Percentiles rank a stretch among this genome's conserved stretches.
These are phyloP conservation scores for Oligia strigilis DNA, from an alignment of 2,888 invertebrate species.

Conservation along the genomic window DNA sequence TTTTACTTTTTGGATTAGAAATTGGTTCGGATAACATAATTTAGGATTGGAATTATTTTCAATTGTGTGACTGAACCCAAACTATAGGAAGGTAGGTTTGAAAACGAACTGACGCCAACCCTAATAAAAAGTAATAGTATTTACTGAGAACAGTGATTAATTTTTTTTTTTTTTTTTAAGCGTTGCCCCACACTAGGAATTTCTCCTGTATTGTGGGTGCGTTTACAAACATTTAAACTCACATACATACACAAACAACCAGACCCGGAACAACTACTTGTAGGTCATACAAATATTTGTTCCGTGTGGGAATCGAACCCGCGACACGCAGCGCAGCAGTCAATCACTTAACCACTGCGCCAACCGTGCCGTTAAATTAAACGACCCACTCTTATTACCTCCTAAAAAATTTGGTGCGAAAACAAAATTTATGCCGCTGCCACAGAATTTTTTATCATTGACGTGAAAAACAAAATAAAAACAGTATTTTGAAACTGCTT, in stretches of 20 bases:
- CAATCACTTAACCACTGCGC: too few relatives aligned
- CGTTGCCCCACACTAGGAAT: too few relatives aligned
- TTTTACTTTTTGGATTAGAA: neutral
- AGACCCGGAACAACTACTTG: too few relatives aligned
- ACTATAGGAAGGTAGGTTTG: neutral
- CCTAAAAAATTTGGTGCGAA: neutral
- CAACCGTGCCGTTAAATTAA: neutral
- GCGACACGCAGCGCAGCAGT: too few relatives aligned
- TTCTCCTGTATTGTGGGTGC: too few relatives aligned
- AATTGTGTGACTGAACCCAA: neutral
- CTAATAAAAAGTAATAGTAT: neutral
- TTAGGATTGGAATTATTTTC: neutral
- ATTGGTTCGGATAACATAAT: neutral
- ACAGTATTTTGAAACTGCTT: neutral
- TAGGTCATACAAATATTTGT: too few relatives aligned
- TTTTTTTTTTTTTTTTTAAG: too few relatives aligned
- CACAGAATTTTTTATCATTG: neutral
- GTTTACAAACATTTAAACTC: too few relatives aligned
- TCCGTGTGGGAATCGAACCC: too few relatives aligned
- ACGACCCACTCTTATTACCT: too few relatives aligned
- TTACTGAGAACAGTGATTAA: neutral
- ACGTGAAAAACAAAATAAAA: neutral
- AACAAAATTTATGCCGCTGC: neutral
- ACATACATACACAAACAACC: too few relatives aligned
- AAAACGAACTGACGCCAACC: neutral